These are phyloP conservation scores for Temnothorax ravouxi DNA, from an alignment of 2,888 invertebrate species.

Conservation along the genomic window DNA sequence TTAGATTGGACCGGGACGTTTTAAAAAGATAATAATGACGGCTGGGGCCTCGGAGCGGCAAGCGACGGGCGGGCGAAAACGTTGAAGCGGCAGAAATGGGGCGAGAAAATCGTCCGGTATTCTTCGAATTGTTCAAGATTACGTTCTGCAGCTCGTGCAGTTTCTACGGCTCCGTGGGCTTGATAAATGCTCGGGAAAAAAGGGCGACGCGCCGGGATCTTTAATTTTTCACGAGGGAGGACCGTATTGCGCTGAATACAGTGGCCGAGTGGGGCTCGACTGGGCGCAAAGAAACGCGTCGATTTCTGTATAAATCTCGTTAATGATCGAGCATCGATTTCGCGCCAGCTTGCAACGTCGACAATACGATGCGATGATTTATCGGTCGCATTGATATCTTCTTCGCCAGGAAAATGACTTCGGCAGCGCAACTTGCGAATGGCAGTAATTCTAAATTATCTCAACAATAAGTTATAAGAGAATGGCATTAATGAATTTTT, in stretches of 20 bases:
- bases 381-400: constrained; percentile 41
- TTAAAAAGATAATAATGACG: constrained; percentile 61
- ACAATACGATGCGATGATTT: constrained; percentile 38
- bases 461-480: not conserved
- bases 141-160: constrained; percentile 81
- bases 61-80: constrained; percentile 59
- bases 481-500: constrained; percentile 24
- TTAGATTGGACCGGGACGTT: constrained; percentile 40
- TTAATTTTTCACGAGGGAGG: constrained; percentile 79
- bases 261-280: constrained; percentile 46
- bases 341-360: constrained; percentile 44
- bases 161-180: constrained; percentile 77
- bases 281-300: constrained; percentile 51
- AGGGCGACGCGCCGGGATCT: constrained; percentile 69
- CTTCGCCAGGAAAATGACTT: constrained; percentile 10
- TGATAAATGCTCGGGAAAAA: constrained; percentile 81
- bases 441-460: constrained; percentile 21
- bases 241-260: constrained; percentile 67
- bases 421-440: not conserved
- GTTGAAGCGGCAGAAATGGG: constrained; percentile 67
- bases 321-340: constrained; percentile 76
- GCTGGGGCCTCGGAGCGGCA: constrained; percentile 22
- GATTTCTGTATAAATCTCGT: constrained; percentile 67
- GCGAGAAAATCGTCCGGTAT: constrained; percentile 74
- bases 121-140: constrained; percentile 83